Evolutionary conservation across 2,113 vertebrate species (phyloP).

Genomic region (Datnioides undecimradiatus): DNA sequence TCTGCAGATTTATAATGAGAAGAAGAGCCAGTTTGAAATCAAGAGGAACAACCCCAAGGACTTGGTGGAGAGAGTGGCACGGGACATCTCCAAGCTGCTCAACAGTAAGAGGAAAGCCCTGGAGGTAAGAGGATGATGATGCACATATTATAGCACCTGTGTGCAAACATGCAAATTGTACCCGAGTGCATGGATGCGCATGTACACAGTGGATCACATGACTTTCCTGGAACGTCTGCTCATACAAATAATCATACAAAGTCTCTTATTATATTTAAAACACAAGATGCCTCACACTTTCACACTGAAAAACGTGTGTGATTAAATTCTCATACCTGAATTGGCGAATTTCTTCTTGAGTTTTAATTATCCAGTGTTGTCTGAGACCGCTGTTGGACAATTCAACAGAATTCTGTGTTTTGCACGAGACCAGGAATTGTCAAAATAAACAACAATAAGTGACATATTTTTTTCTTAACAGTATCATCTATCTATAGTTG

Average conservation of each 20-base stretch:
- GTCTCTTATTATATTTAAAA: background rate
- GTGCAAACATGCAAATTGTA: background rate
- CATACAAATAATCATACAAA: background rate
- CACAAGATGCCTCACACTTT: background rate
- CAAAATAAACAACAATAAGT: background rate
- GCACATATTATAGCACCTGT: slow-evolving; percentile 7
- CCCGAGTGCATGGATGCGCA: background rate
- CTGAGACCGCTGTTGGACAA: background rate
- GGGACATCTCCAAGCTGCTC: slow-evolving; percentile 95
- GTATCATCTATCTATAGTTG: background rate
- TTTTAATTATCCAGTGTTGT: too few relatives aligned
- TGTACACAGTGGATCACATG: background rate
- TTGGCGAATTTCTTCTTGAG: too few relatives aligned
- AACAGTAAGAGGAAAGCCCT: slow-evolving; percentile 96
- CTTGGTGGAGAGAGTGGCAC: slow-evolving; percentile 94
- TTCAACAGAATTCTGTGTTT: background rate
- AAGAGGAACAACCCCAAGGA: slow-evolving; percentile 94
- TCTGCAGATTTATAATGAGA: slow-evolving; percentile 95
- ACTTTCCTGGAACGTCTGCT: background rate
- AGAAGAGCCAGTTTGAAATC: slow-evolving; percentile 95
- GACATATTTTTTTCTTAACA: background rate
- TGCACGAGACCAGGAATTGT: background rate
- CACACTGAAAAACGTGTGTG: background rate
- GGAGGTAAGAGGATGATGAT: slow-evolving; percentile 87
- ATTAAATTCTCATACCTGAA: background rate